Conservation (phyloP, 2,113 vertebrate species). For the Heteronetta atricapilla region DNA sequence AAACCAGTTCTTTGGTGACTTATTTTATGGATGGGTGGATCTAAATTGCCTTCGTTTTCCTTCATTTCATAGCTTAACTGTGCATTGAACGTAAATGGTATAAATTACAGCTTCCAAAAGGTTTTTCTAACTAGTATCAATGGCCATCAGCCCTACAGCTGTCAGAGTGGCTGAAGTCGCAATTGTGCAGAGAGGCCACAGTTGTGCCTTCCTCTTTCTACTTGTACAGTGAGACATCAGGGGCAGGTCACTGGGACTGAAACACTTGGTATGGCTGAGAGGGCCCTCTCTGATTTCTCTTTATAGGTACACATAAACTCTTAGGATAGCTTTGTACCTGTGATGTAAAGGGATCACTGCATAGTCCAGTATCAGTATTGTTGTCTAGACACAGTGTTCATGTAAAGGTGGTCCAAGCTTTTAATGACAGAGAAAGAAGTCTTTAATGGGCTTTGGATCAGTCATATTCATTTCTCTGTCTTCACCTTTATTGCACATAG, state of each 20-base stretch:
- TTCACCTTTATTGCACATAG: neutral
- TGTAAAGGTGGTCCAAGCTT: neutral
- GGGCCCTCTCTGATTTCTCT: neutral
- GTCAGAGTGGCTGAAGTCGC: neutral
- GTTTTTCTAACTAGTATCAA: neutral
- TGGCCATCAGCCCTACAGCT: neutral
- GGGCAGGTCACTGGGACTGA: neutral
- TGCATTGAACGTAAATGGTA: neutral
- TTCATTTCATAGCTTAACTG: slow-evolving; percentile 11
- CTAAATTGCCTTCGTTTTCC: neutral
- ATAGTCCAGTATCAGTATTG: neutral
- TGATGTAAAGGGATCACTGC: neutral
- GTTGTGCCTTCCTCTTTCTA: neutral
- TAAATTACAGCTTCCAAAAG: slow-evolving; percentile 34
- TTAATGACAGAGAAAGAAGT: neutral
- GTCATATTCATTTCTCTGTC: neutral
- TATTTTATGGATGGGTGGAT: neutral
- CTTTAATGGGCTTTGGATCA: neutral
- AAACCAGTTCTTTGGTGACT: slow-evolving; percentile 37
- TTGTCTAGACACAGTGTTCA: neutral
- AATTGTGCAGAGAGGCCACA: neutral
- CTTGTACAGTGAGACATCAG: fast-evolving
- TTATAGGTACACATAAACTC: neutral
- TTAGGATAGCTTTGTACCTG: neutral
- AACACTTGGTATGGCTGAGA: neutral